phyloP scores from a whole-genome alignment of 2,797 vertebrate genomes.

The Passerculus sandwichensis region DNA sequence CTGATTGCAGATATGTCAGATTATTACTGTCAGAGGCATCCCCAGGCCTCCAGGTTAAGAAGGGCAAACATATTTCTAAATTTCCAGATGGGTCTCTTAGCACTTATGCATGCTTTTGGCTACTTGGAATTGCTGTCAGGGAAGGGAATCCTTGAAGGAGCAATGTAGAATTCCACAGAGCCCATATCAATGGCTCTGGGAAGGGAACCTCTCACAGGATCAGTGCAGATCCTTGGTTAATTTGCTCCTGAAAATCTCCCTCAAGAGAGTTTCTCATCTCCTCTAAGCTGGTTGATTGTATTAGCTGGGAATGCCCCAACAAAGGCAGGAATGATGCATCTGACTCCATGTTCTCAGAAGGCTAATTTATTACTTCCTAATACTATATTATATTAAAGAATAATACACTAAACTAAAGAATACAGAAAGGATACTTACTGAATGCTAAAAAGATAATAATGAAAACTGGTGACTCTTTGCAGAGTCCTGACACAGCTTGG shows the following conservation, averaged over 20 bases:
- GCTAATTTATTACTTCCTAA: neutral
- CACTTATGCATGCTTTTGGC: neutral
- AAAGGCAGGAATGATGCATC: neutral
- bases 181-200: neutral
- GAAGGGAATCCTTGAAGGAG: neutral
- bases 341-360: neutral
- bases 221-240: neutral
- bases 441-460: too few relatives aligned
- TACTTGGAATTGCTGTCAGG: neutral
- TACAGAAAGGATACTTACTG: neutral
- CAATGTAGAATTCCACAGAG: neutral
- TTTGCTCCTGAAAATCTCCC: neutral
- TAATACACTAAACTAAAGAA: neutral
- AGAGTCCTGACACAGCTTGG: too few relatives aligned
- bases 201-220: neutral
- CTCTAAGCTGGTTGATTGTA: neutral
- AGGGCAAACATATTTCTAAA: neutral
- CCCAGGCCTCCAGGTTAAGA: neutral
- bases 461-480: too few relatives aligned
- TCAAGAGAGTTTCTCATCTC: neutral
- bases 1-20: neutral
- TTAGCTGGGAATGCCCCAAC: neutral
- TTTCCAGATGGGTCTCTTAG: neutral
- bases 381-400: too few relatives aligned
- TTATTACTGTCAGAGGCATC: neutral